Percentiles rank a stretch among this genome's conserved stretches.
Conservation (phyloP, 2,113 vertebrate genomes). For the Pangasianodon gigas region DNA sequence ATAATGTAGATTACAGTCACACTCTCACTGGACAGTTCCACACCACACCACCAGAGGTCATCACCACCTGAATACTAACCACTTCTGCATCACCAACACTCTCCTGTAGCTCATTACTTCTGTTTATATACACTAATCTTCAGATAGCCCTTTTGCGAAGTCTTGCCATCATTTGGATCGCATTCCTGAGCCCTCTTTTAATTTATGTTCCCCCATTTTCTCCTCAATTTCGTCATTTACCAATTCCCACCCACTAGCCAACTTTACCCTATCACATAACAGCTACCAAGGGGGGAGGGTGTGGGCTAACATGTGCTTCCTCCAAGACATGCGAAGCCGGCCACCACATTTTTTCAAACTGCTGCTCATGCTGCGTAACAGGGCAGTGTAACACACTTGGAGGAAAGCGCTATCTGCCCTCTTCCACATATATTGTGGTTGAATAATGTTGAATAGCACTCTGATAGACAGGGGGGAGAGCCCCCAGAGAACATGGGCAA, state of each 20-base stretch:
- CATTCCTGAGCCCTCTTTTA: neutral
- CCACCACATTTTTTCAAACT: neutral
- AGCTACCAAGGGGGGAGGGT: neutral
- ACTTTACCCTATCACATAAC: neutral
- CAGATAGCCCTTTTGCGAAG: neutral
- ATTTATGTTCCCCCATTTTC: neutral
- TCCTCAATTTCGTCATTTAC: neutral
- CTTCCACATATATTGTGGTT: neutral
- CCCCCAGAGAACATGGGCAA: neutral
- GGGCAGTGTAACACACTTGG: neutral
- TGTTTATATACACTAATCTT: neutral
- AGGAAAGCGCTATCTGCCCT: neutral
- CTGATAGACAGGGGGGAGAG: neutral
- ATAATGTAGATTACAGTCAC: neutral
- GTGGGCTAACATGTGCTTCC: no score
- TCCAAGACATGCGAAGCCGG: neutral
- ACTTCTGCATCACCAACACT: neutral
- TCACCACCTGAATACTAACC: neutral
- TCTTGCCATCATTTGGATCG: neutral
- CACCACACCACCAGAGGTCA: slow-evolving; percentile 1
- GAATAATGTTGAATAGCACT: neutral
- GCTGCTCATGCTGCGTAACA: no score
- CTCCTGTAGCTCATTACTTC: no score
- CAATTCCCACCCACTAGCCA: neutral
- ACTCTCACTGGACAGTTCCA: neutral